Evolutionary conservation across 2,888 invertebrate species (phyloP), one percentile per base, ranked within the genome.

Genomic region (Nesidiocoris tenuis): DNA sequence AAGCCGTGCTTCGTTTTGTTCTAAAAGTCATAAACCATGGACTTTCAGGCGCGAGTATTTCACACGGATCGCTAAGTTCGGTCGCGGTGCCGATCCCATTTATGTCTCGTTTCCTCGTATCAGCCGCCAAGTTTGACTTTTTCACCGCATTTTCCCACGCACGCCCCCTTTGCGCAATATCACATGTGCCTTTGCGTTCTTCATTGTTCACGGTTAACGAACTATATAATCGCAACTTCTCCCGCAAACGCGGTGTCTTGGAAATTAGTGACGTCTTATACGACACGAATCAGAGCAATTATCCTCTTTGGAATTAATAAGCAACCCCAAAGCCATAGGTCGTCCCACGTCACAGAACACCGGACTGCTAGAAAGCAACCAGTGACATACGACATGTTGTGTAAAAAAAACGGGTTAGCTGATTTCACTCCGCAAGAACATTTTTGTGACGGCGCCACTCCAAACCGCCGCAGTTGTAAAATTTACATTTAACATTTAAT

Each of bases 81-180:
- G 39, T 12, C 12, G 39, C 39, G 39, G 39, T 39, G 39, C 68
- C 57, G 68, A 68, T 57, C 68, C 68, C 56, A 59, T 68, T 67
- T 57, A 68, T 18, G 54, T 22, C 54, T 55, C 19, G 12, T 39
- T 39, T 39, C 39, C 39, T 3, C 39, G 39, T 12, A 39, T 39
- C 39, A 12, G 39, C 12, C 39, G 12, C 5, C 3, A 3, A 39
- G 39, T 39, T 39, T 39, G 39, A 19, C 68, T 68, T 68, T 68
- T 68, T 68, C 68, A 39, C 39, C 39, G 57, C 67, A 57, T 55
- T 68, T 68, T 68, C 68, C 68, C 68, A 68, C 68, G 68, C 68
- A 55, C 68, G 18, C 54, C 19, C 21, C 39, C 39, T 39, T 39
- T 3, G 39, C 39, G 39, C 39, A 39, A 39, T 39, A 39, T 39